phyloP scores from a whole-genome alignment of 1,140 invertebrate genomes.

The Pararge aegeria region DNA sequence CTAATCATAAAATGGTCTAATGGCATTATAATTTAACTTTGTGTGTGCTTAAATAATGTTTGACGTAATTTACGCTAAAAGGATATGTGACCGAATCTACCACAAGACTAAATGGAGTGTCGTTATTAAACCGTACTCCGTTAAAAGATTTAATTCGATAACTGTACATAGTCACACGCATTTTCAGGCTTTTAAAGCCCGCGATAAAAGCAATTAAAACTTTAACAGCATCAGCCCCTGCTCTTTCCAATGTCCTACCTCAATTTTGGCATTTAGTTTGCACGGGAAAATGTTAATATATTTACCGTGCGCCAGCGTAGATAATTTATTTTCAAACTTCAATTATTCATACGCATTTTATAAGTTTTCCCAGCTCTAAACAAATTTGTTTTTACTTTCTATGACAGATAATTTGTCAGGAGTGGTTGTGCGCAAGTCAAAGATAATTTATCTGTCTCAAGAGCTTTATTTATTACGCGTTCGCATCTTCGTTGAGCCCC shows the following conservation, averaged over 20 bases:
- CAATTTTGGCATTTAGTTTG: slow-evolving; percentile 45
- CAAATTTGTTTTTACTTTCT: slow-evolving; percentile 75
- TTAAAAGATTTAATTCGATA: slow-evolving; percentile 66
- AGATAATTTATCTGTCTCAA: slow-evolving; percentile 79
- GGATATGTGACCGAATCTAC: slow-evolving; percentile 32
- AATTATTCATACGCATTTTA: slow-evolving; percentile 43
- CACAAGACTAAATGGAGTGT: slow-evolving; percentile 40
- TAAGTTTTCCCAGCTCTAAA: slow-evolving; percentile 39
- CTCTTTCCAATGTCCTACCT: slow-evolving; percentile 56
- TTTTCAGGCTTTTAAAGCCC: slow-evolving; percentile 62
- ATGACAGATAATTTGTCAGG: slow-evolving; percentile 77
- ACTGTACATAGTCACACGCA: slow-evolving; percentile 57
- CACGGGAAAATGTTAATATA: slow-evolving; percentile 23
- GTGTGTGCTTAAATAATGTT: background rate
- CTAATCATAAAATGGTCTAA: background rate
- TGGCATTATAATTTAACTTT: slow-evolving; percentile 1
- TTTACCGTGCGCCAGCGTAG: slow-evolving; percentile 24
- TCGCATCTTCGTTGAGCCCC: slow-evolving; percentile 72
- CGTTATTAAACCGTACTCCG: slow-evolving; percentile 38
- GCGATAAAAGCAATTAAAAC: slow-evolving; percentile 76
- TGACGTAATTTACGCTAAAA: slow-evolving; percentile 26
- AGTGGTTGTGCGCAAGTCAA: slow-evolving; percentile 72
- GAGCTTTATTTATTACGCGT: slow-evolving; percentile 77
- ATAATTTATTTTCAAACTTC: slow-evolving; percentile 33
- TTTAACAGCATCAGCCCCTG: slow-evolving; percentile 65